Conservation (phyloP, 2,797 vertebrate species). For the Pipistrellus pygmaeus region DNA sequence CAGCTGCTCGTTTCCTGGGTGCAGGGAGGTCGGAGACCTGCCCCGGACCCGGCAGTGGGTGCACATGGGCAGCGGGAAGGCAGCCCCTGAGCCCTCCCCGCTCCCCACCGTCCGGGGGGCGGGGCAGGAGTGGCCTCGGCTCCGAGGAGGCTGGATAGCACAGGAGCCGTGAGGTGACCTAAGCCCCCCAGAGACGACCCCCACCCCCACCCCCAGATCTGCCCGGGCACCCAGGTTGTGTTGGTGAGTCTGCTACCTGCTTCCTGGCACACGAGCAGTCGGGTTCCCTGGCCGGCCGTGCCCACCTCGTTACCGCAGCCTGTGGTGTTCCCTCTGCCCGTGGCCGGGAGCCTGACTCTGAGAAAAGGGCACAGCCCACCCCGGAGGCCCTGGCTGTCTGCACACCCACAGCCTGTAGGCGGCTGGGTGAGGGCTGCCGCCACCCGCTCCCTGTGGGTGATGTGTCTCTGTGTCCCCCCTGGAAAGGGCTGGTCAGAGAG, state of each 20-base stretch:
- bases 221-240: fast-evolving
- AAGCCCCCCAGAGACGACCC: too few species aligned
- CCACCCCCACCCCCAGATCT: too few species aligned
- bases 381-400: not conserved
- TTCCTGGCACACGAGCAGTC: fast-evolving
- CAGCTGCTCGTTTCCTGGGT: not conserved
- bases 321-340: fast-evolving
- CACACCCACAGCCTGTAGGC: fast-evolving
- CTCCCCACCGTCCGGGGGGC: fast-evolving
- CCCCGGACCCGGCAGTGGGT: not conserved
- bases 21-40: not conserved
- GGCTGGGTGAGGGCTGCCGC: fast-evolving
- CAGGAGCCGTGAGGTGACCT: fast-evolving
- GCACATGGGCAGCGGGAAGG: not conserved
- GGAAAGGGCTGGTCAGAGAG: not conserved
- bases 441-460: not conserved
- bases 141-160: not conserved
- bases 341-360: not conserved
- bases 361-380: not conserved
- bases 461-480: not conserved
- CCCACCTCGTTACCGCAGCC: not conserved
- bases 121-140: fast-evolving
- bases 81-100: fast-evolving
- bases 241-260: not conserved
- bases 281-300: not conserved